Conservation (phyloP, 2,797 vertebrate genomes). For the Falco naumanni region DNA sequence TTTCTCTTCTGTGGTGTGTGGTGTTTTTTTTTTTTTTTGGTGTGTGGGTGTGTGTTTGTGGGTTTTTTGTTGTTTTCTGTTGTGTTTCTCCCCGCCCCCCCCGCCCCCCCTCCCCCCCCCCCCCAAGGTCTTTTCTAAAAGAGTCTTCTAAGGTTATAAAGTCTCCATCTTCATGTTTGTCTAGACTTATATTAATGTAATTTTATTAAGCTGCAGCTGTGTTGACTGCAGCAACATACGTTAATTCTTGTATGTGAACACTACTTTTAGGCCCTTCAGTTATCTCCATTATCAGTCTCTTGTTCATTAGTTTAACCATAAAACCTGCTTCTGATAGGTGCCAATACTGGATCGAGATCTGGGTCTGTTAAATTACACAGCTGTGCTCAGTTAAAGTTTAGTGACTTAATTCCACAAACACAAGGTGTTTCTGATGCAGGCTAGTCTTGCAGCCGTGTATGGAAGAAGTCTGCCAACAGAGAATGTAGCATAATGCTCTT, state of each 20-base stretch:
- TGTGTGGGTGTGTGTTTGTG: too few species aligned
- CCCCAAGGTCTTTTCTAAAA: background rate
- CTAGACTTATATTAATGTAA: background rate
- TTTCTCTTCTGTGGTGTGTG: too few species aligned
- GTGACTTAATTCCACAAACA: background rate
- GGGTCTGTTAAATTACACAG: background rate
- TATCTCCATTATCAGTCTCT: background rate
- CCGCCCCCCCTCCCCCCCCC: too few species aligned
- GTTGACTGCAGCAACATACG: background rate
- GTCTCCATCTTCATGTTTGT: background rate
- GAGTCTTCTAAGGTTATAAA: background rate
- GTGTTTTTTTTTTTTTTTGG: background rate
- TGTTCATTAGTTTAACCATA: background rate
- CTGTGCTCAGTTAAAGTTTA: background rate
- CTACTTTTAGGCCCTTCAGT: background rate
- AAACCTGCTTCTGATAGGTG: background rate
- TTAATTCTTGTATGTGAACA: background rate
- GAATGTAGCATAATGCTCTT: background rate
- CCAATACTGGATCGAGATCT: background rate
- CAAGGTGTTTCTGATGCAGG: background rate
- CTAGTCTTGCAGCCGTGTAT: background rate
- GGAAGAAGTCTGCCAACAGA: background rate
- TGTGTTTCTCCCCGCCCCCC: too few species aligned
- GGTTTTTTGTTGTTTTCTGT: too few species aligned
- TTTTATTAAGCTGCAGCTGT: background rate